A percentile compares a stretch with the other conserved stretches of the same genome.
Conservation (phyloP, 2,797 vertebrate species). For the Parambassis ranga region DNA sequence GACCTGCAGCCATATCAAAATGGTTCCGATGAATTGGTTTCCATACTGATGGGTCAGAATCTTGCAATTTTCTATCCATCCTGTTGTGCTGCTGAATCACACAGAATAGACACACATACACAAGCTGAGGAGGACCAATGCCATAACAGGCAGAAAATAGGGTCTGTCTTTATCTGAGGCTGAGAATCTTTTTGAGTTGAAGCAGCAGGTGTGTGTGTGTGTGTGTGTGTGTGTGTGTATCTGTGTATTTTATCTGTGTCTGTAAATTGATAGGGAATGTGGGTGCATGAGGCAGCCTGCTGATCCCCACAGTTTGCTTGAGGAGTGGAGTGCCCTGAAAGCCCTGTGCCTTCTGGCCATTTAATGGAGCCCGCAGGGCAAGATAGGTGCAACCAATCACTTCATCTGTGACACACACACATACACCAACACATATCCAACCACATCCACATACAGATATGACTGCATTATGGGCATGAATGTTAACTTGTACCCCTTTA, state of each 20-base stretch:
- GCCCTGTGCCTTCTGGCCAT: slow-evolving; percentile 45
- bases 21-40: slow-evolving; percentile 58
- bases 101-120: slow-evolving; percentile 45
- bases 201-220: slow-evolving; percentile 36
- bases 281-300: slow-evolving; percentile 23
- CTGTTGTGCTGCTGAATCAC: slow-evolving; percentile 65
- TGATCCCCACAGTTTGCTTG: slow-evolving; percentile 55
- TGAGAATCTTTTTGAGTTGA: slow-evolving; percentile 25
- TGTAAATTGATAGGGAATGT: slow-evolving; percentile 44
- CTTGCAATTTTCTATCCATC: slow-evolving; percentile 55
- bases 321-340: slow-evolving; percentile 17
- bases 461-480: neutral
- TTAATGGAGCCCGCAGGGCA: slow-evolving; percentile 51
- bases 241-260: slow-evolving; percentile 27
- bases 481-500: neutral
- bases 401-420: slow-evolving; percentile 24
- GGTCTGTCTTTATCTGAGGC: slow-evolving; percentile 62
- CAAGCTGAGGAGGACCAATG: slow-evolving; percentile 33
- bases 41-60: slow-evolving; percentile 53
- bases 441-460: no score
- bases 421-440: slow-evolving; percentile 8
- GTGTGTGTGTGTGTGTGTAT: slow-evolving; percentile 15
- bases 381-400: slow-evolving; percentile 60
- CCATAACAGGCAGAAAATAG: slow-evolving; percentile 82
- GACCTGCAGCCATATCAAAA: slow-evolving; percentile 64